Conservation (phyloP, 2,888 invertebrate genomes). For the Crioceris asparagi region DNA sequence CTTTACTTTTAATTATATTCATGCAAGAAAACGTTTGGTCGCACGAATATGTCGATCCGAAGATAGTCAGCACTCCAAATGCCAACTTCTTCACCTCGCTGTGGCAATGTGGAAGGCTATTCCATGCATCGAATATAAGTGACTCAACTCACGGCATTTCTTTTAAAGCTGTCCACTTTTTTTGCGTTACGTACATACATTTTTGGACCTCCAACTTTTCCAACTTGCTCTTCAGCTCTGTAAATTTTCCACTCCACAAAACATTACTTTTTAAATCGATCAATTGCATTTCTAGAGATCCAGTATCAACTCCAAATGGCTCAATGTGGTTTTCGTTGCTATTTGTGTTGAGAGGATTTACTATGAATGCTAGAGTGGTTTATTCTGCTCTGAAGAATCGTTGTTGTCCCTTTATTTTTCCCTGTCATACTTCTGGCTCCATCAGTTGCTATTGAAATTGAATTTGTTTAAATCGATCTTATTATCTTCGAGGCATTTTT, state of each 20-base stretch:
- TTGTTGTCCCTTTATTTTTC: too few species aligned
- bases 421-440: too few species aligned
- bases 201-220: conserved; percentile 17
- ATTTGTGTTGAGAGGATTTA: conserved; percentile 8
- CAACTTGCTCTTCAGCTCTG: conserved; percentile 17
- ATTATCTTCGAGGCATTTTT: too few species aligned
- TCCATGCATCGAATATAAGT: conserved; percentile 26
- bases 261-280: conserved; percentile 19
- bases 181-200: conserved; percentile 3
- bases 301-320: conserved; percentile 10
- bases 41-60: conserved; percentile 11
- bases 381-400: too few species aligned
- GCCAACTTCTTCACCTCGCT: conserved; percentile 26
- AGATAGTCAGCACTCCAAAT: conserved; percentile 23
- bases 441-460: too few species aligned
- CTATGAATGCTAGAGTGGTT: too few species aligned
- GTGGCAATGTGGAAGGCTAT: conserved; percentile 26
- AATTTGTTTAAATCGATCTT: too few species aligned
- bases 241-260: conserved; percentile 24
- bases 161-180: conserved; percentile 19
- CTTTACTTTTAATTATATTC: conserved; percentile 14
- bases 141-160: conserved; percentile 18
- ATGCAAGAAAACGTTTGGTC: conserved; percentile 4
- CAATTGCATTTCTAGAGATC: conserved; percentile 11
- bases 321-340: conserved; percentile 6